phyloP scores from a whole-genome alignment of 1,140 invertebrate genomes.

The Aphelenchoides avenae region DNA sequence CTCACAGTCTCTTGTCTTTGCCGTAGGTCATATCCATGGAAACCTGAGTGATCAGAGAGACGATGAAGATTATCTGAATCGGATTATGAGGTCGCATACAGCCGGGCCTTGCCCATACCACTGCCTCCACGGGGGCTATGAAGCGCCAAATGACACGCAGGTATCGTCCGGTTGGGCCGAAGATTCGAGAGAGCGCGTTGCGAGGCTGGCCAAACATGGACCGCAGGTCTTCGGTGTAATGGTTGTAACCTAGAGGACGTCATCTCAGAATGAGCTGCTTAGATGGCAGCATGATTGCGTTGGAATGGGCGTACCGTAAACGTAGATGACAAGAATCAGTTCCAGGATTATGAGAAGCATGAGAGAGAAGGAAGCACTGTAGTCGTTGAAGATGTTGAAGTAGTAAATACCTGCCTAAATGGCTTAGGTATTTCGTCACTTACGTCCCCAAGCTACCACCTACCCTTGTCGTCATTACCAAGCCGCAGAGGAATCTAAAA shows the following conservation, averaged over 20 bases:
- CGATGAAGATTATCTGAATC: conserved; percentile 28
- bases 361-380: conserved; percentile 31
- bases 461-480: conserved; percentile 24
- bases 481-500: conserved; percentile 21
- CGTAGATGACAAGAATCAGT: conserved; percentile 29
- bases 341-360: conserved; percentile 31
- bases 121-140: conserved; percentile 20
- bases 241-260: conserved; percentile 1
- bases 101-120: not conserved
- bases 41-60: conserved; percentile 22
- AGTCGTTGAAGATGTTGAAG: conserved; percentile 36
- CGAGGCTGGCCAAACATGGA: conserved; percentile 26
- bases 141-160: conserved; percentile 22
- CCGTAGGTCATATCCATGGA: conserved; percentile 17
- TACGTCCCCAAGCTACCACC: not conserved
- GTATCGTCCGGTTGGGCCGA: conserved; percentile 30
- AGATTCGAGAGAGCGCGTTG: conserved; percentile 16
- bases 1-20: conserved; percentile 26
- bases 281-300: too few relatives aligned
- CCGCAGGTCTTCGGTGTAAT: conserved; percentile 29
- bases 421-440: not conserved
- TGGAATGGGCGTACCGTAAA: conserved; percentile 38
- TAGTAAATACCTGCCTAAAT: conserved; percentile 39
- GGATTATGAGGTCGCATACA: not conserved
- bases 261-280: conserved; percentile 5